Conservation (phyloP, 2,113 vertebrate species). For the Bos indicus region DNA sequence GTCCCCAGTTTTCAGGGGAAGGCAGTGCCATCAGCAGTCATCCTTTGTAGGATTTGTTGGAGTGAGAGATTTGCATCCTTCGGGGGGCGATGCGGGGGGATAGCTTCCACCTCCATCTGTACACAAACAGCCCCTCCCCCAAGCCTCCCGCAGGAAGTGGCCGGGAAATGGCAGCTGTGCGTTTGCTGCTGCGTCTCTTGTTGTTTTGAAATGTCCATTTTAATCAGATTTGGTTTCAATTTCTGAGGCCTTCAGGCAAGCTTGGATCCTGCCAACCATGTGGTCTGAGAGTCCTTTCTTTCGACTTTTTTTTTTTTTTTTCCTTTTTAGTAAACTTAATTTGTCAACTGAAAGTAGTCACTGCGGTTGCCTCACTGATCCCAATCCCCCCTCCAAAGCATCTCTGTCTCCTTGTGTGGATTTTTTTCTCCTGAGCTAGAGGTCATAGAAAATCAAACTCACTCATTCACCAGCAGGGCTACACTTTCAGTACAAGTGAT, state of each 20-base stretch:
- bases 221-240: slow-evolving; percentile 76
- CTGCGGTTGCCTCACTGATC: background rate
- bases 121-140: slow-evolving; percentile 70
- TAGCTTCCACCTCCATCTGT: slow-evolving; percentile 57
- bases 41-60: slow-evolving; percentile 45
- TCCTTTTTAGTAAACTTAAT: background rate
- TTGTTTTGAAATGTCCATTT: slow-evolving; percentile 82
- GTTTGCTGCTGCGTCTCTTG: slow-evolving; percentile 62
- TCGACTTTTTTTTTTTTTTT: background rate
- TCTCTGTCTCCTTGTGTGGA: background rate
- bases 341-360: slow-evolving; percentile 37
- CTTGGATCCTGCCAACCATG: slow-evolving; percentile 34
- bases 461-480: background rate
- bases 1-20: background rate
- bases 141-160: slow-evolving; percentile 79
- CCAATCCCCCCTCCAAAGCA: background rate
- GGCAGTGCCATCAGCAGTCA: background rate
- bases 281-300: slow-evolving; percentile 19
- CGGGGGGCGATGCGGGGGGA: background rate
- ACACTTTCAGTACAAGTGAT: background rate
- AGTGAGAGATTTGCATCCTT: slow-evolving; percentile 37
- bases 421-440: slow-evolving; percentile 26
- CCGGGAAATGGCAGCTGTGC: slow-evolving; percentile 81
- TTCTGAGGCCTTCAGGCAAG: slow-evolving; percentile 63
- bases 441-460: slow-evolving; percentile 42